Base-by-base conservation (phyloP, 1,140 invertebrate species). In the Aphelinus atriplicis region DNA sequence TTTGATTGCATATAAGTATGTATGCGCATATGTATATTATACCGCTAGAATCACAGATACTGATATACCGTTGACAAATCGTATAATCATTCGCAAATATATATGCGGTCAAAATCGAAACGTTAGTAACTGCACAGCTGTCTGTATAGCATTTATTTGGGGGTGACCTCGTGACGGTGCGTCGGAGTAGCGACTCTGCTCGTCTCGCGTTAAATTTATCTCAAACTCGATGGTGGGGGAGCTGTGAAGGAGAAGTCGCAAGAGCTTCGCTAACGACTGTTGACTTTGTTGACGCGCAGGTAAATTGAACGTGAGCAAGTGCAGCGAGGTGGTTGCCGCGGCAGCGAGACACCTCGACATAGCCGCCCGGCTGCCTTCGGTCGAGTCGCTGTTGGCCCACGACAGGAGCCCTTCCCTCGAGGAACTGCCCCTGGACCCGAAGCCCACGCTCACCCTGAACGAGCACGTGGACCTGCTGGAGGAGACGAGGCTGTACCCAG, bases 401-500 rank as follows among this genome's bases (percentile, higher is more conserved):
- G 93, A 95, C 80, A 90, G 94, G 79, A 95, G 94, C 2, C 94
- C 94, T 2, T 95, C 94, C 0, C 92, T 93, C 0, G 94, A 95
- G 84, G 94, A 95, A 81, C 85, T 95, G 57, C 94, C 94, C 0
- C 86, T 95, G 9, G 94, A 95, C 85, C 91, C 91, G 7, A 90
- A 84, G 72, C 80, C 87, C 53, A 78, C 78, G 50, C 63, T 63
- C 3, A 70, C 62, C 10, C 43, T 62, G 43, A 42, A 72, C 60
- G 61, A 58, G 4, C 53, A 70, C 53, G 63, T 66, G 7, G 42
- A 75, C 26, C 10, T 55, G 1, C 64, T 68, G 2, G 60, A 71
- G 9, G 7, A 63, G 26, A 45, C 67, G 0, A 9, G 9, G 51
- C 51, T 53, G 51, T 9, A 53, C 51, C 4, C 4, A 4, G 4